phyloP scores from a whole-genome alignment of 1,140 invertebrate species.

The Sycobia sp. region DNA sequence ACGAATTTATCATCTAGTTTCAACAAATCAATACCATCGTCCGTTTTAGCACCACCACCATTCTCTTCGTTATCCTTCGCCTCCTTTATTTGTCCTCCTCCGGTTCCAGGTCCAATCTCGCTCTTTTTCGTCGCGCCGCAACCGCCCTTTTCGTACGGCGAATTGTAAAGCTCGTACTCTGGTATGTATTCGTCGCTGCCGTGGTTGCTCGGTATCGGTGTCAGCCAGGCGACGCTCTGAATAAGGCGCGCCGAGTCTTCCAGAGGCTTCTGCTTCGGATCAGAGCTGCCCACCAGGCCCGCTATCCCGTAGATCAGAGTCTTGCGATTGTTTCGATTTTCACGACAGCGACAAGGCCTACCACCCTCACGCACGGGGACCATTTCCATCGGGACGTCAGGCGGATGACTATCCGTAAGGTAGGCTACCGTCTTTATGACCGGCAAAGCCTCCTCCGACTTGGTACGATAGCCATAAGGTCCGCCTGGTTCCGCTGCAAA shows the following conservation, averaged over 20 bases:
- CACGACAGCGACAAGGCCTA: slow-evolving; percentile 45
- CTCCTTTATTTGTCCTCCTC: too few relatives aligned
- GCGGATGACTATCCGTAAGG: slow-evolving; percentile 39
- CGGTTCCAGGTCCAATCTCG: too few relatives aligned
- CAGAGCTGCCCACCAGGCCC: slow-evolving; percentile 13
- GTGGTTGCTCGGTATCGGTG: slow-evolving; percentile 44
- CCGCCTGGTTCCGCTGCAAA: slow-evolving; percentile 2
- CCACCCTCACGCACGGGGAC: slow-evolving; percentile 40
- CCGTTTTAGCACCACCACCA: neutral
- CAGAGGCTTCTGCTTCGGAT: slow-evolving; percentile 2
- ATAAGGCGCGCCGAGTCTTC: slow-evolving; percentile 35
- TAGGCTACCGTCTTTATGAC: slow-evolving; percentile 44
- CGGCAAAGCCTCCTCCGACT: slow-evolving; percentile 42
- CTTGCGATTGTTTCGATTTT: slow-evolving; percentile 47
- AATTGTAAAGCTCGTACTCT: slow-evolving; percentile 48
- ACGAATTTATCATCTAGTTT: too few relatives aligned
- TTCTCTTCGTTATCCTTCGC: neutral
- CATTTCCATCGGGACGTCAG: slow-evolving; percentile 37
- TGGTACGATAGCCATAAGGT: slow-evolving; percentile 42
- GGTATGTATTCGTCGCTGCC: slow-evolving; percentile 51
- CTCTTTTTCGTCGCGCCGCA: too few relatives aligned
- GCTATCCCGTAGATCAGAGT: slow-evolving; percentile 40
- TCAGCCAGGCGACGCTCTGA: slow-evolving; percentile 43
- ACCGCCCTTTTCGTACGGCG: slow-evolving; percentile 36
- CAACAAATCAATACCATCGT: too few relatives aligned